Evolutionary conservation across 2,888 invertebrate species (phyloP).

Genomic region (Spodoptera littoralis): DNA sequence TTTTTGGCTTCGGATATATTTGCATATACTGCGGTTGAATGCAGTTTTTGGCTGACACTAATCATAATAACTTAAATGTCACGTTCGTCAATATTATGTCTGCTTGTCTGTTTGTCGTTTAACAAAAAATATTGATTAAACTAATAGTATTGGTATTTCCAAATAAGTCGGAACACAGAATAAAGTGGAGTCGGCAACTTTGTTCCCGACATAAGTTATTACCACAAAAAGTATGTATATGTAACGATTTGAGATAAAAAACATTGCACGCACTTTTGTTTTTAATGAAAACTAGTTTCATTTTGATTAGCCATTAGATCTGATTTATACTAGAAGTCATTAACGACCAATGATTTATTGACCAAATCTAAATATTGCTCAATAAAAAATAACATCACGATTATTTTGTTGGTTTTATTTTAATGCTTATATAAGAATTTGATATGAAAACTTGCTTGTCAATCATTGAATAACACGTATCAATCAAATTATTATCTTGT

Average conservation of each 20-base stretch:
- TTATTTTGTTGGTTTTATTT: constrained; percentile 18
- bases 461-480: constrained; percentile 7
- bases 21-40: constrained; percentile 20
- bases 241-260: constrained; percentile 34
- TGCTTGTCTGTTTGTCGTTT: constrained; percentile 1
- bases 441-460: constrained; percentile 10
- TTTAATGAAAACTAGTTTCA: constrained; percentile 31
- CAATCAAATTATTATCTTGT: constrained; percentile 5
- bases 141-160: constrained; percentile 29
- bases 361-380: constrained; percentile 27
- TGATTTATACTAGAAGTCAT: constrained; percentile 51
- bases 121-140: constrained; percentile 18
- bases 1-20: constrained; percentile 15
- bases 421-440: background rate
- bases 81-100: background rate
- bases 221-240: constrained; percentile 37
- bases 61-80: constrained; percentile 3
- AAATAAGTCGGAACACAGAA: background rate
- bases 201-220: constrained; percentile 33
- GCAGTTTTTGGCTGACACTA: constrained; percentile 11
- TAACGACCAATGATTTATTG: constrained; percentile 49
- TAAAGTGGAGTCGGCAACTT: constrained; percentile 30
- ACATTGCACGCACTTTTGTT: constrained; percentile 17
- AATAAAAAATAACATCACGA: constrained; percentile 25
- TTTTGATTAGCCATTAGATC: constrained; percentile 34